Evolutionary conservation across 2,888 invertebrate genomes (phyloP), one percentile per base, ranked within the genome.

Genomic region (Cynaeus angustus): DNA sequence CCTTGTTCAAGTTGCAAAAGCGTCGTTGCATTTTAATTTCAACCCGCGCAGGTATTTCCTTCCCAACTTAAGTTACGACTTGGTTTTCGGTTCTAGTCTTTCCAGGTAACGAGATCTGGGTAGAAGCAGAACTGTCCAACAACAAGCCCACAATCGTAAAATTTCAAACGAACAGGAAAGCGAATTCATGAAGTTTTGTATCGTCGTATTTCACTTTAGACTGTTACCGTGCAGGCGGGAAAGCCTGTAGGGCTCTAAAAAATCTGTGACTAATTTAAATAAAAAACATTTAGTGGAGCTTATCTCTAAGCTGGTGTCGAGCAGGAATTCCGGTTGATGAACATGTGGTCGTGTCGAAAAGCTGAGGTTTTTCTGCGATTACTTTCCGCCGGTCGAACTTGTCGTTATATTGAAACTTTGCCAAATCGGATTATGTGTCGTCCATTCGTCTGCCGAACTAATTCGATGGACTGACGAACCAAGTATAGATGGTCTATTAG

Each of bases 351-450:
- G 64, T 52, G 53, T 30, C 43, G 28, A 53, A 64, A 48, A 64
- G 53, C 53, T 53, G 64, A 10, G 64, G 53, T 64, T 64, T 66
- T 66, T 66, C 56, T 66, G 55, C 55, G 66, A 66, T 56, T 56
- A 66, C 26, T 66, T 55, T 56, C 38, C 21, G 14, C 37, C 50
- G 26, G 38, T 13, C 43, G 12, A 52, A 53, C 64, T 64, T 28
- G 64, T 6, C 61, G 61, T 61, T 61, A 30, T 33, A 48, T 61
- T 64, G 64, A 64, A 64, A 64, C 46, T 66, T 37, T 56, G 46
- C 55, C 66, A 56, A 55, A 66, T 66, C 66, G 66, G 56, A 66
- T 66, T 66, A 56, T 55, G 33, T 56, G 66, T 46, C 48, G 55
- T 43, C 43, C 64, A 6, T 43, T 56, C 55, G 56, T 37, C 37